Evolutionary conservation across 37 sponge, comb jelly and placozoan species (phyloP).

Genomic region (Beroe forskalii): DNA sequence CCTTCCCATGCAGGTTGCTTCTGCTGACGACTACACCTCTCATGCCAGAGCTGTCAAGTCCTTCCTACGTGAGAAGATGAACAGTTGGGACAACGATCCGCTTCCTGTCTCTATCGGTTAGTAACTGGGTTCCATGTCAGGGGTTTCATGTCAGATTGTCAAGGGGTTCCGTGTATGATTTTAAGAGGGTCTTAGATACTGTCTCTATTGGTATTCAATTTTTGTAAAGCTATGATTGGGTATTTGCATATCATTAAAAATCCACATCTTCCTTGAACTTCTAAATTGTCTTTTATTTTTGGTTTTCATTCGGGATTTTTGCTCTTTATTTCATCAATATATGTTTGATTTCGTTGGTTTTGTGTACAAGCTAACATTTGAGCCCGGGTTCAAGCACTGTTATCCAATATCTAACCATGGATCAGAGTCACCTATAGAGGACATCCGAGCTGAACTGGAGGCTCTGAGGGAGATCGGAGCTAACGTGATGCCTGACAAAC

Average conservation of each 20-base stretch:
- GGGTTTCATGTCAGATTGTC: no score
- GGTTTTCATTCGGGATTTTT: no score
- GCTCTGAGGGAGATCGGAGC: conserved; percentile 1
- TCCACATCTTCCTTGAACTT: no score
- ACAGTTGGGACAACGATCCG: conserved; percentile 50
- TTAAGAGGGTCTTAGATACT: no score
- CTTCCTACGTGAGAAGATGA: conserved; percentile 49
- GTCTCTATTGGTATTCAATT: no score
- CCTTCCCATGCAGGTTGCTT: not conserved
- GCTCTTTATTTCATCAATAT: no score
- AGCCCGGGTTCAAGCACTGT: not conserved
- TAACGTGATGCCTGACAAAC: conserved; percentile 33
- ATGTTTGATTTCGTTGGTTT: no score
- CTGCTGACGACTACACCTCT: conserved; percentile 34
- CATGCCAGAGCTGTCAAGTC: conserved; percentile 31
- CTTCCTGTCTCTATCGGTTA: conserved; percentile 30
- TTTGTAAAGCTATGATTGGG: no score
- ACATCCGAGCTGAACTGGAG: not conserved
- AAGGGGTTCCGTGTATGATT: no score
- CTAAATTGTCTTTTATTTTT: no score
- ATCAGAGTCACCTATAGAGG: conserved; percentile 16
- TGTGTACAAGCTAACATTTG: not conserved
- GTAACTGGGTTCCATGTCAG: no score
- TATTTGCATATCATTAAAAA: no score
- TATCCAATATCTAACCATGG: not conserved